Percentiles rank a stretch among this genome's conserved stretches.
Conservation (phyloP, 1,140 invertebrate genomes). For the Drosophila bocki region DNA sequence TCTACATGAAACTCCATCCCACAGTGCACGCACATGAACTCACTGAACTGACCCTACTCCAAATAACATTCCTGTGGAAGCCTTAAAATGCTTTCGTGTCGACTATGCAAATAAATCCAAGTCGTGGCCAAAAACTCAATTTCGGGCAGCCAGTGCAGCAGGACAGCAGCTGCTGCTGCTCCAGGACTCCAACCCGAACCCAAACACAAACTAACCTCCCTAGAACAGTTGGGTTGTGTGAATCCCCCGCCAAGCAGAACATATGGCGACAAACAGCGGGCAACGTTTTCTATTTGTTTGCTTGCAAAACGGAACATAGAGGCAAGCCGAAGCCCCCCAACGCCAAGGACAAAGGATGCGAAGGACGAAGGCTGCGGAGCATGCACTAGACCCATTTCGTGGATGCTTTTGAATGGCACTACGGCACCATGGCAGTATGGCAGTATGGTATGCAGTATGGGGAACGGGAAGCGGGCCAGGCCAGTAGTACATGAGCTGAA, state of each 20-base stretch:
- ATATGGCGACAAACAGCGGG: conserved; percentile 53
- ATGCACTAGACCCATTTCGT: conserved; percentile 74
- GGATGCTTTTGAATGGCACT: conserved; percentile 24
- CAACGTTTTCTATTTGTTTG: conserved; percentile 68
- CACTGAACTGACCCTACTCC: conserved; percentile 1
- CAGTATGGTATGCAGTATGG: neutral
- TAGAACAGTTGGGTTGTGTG: neutral
- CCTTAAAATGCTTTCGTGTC: conserved; percentile 50
- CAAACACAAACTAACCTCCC: neutral
- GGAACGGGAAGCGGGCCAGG: conserved; percentile 4
- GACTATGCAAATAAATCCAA: conserved; percentile 77
- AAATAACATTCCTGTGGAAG: conserved; percentile 17
- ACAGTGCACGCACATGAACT: conserved; percentile 10
- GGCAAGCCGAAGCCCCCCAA: conserved; percentile 8
- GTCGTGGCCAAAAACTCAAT: conserved; percentile 69
- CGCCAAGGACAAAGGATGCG: conserved; percentile 43
- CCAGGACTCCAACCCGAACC: conserved; percentile 11
- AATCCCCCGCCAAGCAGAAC: conserved; percentile 13
- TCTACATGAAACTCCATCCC: neutral
- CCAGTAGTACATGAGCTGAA: conserved; percentile 18
- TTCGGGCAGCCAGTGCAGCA: conserved; percentile 50
- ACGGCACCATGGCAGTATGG: neutral
- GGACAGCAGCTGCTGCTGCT: conserved; percentile 43
- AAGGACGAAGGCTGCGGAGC: conserved; percentile 57
- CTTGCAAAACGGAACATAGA: conserved; percentile 46